Percentiles rank a stretch among this genome's conserved stretches.
These are phyloP conservation scores for Phylloscopus trochiloides DNA, from an alignment of 2,113 vertebrate genomes.

Conservation along the genomic window DNA sequence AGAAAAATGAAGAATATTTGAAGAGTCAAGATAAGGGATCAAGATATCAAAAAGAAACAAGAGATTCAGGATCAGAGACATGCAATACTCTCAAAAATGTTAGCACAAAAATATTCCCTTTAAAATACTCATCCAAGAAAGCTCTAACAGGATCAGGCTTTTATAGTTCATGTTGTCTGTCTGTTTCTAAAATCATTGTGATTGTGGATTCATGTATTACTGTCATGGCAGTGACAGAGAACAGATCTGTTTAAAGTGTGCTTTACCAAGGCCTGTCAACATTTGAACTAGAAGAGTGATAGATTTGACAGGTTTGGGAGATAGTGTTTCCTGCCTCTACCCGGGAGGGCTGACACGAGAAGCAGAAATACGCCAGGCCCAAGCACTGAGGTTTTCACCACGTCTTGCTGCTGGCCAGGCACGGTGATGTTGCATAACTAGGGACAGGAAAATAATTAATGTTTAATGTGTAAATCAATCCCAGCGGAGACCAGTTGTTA, in stretches of 20 bases:
- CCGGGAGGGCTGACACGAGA: neutral
- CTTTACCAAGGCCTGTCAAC: conserved; percentile 37
- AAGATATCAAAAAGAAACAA: neutral
- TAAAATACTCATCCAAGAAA: neutral
- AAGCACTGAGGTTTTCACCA: neutral
- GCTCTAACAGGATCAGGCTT: neutral
- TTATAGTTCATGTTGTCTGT: neutral
- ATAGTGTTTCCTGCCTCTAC: neutral
- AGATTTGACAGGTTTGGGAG: conserved; percentile 32
- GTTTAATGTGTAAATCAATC: neutral
- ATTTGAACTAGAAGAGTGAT: conserved; percentile 52
- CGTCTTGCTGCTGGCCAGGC: neutral
- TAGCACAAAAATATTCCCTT: neutral
- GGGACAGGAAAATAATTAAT: neutral
- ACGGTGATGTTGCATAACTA: neutral
- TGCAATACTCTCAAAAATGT: neutral
- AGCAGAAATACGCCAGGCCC: neutral
- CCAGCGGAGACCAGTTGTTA: neutral
- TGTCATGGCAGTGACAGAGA: conserved; percentile 55
- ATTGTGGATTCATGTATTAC: conserved; percentile 41
- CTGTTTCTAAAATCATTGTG: conserved; percentile 41
- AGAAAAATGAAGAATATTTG: conserved; percentile 14
- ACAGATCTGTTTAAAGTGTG: conserved; percentile 26
- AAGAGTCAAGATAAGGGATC: conserved; percentile 15
- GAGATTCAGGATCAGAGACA: neutral